Evolutionary conservation across 2,888 invertebrate genomes (phyloP).

Genomic region (Drosophila ezoana): DNA sequence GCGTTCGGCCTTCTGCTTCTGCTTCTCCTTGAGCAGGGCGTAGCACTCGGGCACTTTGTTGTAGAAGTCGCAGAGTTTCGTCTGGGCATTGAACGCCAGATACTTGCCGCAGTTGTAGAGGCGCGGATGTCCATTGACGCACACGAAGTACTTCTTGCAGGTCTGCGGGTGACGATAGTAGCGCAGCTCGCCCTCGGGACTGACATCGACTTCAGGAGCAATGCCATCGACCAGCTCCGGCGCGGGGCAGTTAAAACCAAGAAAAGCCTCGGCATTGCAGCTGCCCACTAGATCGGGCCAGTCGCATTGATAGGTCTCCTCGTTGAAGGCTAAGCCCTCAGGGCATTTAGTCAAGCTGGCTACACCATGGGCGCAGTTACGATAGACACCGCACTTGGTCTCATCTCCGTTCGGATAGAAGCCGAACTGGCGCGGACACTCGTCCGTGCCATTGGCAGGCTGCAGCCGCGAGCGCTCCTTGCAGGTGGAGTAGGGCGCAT

Average conservation of each 20-base stretch:
- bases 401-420: conserved; percentile 90
- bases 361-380: conserved; percentile 92
- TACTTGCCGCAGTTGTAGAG: conserved; percentile 91
- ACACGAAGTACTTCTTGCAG: conserved; percentile 93
- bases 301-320: conserved; percentile 91
- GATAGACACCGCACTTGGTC: conserved; percentile 90
- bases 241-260: conserved; percentile 91
- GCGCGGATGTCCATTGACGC: conserved; percentile 90
- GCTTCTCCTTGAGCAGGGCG: conserved; percentile 79
- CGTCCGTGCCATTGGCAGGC: conserved; percentile 87
- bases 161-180: conserved; percentile 87
- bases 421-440: conserved; percentile 88
- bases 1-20: conserved; percentile 61
- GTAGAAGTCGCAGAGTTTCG: conserved; percentile 88
- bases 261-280: conserved; percentile 91
- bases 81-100: conserved; percentile 91
- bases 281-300: conserved; percentile 94
- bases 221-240: conserved; percentile 63
- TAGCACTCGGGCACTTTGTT: conserved; percentile 82
- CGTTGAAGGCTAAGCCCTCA: conserved; percentile 92
- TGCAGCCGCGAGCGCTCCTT: conserved; percentile 89
- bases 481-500: conserved; percentile 92
- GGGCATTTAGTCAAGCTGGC: conserved; percentile 91
- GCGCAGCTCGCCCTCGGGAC: conserved; percentile 82
- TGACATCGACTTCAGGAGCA: conserved; percentile 82